A percentile compares a stretch with the other conserved stretches of the same genome.
phyloP scores from a whole-genome alignment of 2,888 invertebrate species.

The Catocala fraxini region DNA sequence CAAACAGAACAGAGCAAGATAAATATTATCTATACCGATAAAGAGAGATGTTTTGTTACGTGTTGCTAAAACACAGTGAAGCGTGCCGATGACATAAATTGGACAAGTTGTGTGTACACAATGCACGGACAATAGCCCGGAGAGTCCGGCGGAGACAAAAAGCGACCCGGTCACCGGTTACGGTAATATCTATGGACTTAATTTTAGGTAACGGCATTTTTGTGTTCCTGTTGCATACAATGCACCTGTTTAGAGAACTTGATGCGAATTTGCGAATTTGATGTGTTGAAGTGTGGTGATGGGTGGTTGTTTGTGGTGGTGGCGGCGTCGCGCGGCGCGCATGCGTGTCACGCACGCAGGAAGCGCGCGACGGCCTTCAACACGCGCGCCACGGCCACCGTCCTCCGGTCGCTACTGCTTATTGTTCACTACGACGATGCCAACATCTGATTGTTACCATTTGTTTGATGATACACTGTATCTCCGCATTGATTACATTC shows the following conservation, averaged over 20 bases:
- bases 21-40: constrained; percentile 37
- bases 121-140: constrained; percentile 54
- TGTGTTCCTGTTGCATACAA: constrained; percentile 29
- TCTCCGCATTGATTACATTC: constrained; percentile 17
- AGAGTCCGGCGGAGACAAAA: constrained; percentile 62
- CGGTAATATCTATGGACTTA: constrained; percentile 54
- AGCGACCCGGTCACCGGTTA: constrained; percentile 73
- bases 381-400: constrained; percentile 79
- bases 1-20: constrained; percentile 24
- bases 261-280: constrained; percentile 10
- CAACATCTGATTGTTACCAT: constrained; percentile 50
- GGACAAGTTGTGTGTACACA: constrained; percentile 31
- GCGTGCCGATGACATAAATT: constrained; percentile 46
- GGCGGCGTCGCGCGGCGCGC: constrained; percentile 48
- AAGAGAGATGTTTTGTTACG: constrained; percentile 19
- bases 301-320: constrained; percentile 17
- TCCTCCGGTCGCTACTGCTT: constrained; percentile 63
- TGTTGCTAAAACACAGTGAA: constrained; percentile 29
- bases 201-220: constrained; percentile 60
- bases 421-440: constrained; percentile 67
- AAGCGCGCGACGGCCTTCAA: constrained; percentile 80
- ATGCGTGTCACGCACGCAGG: constrained; percentile 86
- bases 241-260: too few relatives aligned
- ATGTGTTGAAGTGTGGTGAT: constrained; percentile 7
- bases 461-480: constrained; percentile 32